Evolutionary conservation across 2,113 vertebrate species (phyloP).

Genomic region (Tetrax tetrax): DNA sequence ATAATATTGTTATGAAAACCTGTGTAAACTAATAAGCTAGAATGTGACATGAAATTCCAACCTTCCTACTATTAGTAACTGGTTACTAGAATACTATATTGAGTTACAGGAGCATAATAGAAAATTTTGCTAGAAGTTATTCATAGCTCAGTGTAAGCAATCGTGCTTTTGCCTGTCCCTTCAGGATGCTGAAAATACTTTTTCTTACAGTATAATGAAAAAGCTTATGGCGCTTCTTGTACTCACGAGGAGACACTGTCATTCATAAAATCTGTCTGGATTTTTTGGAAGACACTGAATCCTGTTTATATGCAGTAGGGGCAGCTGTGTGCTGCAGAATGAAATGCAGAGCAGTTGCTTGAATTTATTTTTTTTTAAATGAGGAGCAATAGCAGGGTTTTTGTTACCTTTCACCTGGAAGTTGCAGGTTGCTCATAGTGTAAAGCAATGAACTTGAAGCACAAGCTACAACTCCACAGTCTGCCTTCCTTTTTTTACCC

Average conservation of each 20-base stretch:
- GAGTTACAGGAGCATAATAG: background rate
- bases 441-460: background rate
- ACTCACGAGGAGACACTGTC: background rate
- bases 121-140: background rate
- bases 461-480: background rate
- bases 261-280: background rate
- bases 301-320: background rate
- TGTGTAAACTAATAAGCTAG: constrained; percentile 32
- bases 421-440: background rate
- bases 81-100: background rate
- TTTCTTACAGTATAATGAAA: background rate
- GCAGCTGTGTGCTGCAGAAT: background rate
- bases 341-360: background rate
- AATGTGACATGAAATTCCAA: background rate
- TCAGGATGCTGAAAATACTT: background rate
- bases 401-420: background rate
- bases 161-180: background rate
- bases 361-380: background rate
- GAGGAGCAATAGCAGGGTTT: background rate
- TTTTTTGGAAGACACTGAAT: background rate
- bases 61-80: background rate
- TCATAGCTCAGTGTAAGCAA: background rate
- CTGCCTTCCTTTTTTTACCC: background rate
- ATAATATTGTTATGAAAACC: constrained; percentile 31
- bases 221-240: background rate